Base-by-base conservation (phyloP, 2,797 vertebrate genomes). In the Podargus strigoides region DNA sequence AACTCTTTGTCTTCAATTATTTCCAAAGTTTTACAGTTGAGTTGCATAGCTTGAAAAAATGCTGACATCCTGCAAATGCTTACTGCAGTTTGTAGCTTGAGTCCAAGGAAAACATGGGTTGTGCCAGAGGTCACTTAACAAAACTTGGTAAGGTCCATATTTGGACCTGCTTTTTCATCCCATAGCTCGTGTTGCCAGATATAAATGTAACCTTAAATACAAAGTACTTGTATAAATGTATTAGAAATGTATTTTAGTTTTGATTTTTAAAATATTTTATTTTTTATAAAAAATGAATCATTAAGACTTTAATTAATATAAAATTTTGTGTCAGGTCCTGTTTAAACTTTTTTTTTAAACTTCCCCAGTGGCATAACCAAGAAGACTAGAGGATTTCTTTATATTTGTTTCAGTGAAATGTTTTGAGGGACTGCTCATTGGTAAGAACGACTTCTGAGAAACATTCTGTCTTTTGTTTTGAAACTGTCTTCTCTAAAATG, bases 81-180 rank as follows among this genome's bases (percentile, higher is more conserved):
- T 70, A 39, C 24, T 82, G 16, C 21, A 73, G 37, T 78, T 77
- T 74, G 24, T 46, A 90, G 18, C 39, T 26, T 75, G 55, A 90
- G 85, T 85, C 62, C 55, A 93, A 86, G 47, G 46, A 96, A 96
- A 95, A 85, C 15, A 89, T 12, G 19, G 56, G 13, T 49, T 78
- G 39, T 92, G 42, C 24, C 72, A 90, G 53, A 63, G 17, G 78
- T 50, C 19, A 81, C 20, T 76, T 66, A 79, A 90, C 19, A 85
- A 87, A 78, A 85, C 32, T 85, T 68, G 26, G 30, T 62, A 81
- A 92, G 42, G 26, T 77, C 49, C 72, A 12, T 72, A 44, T 73
- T 66, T n/a, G n/a, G n/a, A n/a, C n/a, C n/a, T n/a, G n/a, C n/a
- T n/a, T n/a, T n/a, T n/a, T n/a, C n/a, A n/a, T 46, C 12, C 27